Percentiles rank a stretch among this genome's conserved stretches.
These are phyloP conservation scores for Tineola bisselliella DNA, from an alignment of 2,888 invertebrate genomes.

Conservation along the genomic window DNA sequence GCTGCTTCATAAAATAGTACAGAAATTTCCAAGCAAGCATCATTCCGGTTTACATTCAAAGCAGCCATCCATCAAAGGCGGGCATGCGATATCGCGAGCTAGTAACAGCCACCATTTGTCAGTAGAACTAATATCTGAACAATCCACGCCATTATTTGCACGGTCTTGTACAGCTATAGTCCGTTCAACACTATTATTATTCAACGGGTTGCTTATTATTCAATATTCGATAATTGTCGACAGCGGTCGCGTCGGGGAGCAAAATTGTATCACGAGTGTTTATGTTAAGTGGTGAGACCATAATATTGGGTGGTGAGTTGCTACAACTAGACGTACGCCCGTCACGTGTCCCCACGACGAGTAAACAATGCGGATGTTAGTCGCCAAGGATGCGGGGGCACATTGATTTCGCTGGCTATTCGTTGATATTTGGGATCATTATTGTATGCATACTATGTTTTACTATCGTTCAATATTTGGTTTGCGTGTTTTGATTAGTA, in stretches of 20 bases:
- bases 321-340: not conserved
- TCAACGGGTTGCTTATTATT: not conserved
- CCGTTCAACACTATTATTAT: slow-evolving; percentile 2
- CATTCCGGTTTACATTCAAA: slow-evolving; percentile 10
- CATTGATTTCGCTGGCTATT: slow-evolving; percentile 6
- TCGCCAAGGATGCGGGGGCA: slow-evolving; percentile 4
- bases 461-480: not conserved
- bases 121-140: slow-evolving; percentile 48
- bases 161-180: slow-evolving; percentile 16
- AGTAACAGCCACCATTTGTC: slow-evolving; percentile 38
- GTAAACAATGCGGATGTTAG: slow-evolving; percentile 13
- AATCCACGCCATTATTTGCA: slow-evolving; percentile 35
- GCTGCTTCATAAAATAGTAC: not conserved
- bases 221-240: not conserved
- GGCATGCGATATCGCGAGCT: slow-evolving; percentile 42
- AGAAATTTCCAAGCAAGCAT: slow-evolving; percentile 5
- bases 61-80: slow-evolving; percentile 39
- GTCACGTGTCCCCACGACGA: slow-evolving; percentile 10
- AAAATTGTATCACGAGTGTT: not conserved
- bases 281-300: not conserved
- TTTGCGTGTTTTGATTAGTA: not conserved
- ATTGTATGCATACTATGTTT: not conserved
- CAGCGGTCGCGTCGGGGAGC: not conserved
- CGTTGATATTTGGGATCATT: slow-evolving; percentile 5
- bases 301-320: not conserved